Percentiles rank a stretch among this genome's conserved stretches.
Conservation (phyloP, 2,797 vertebrate species). For the Mormyrus hasselquistii region DNA sequence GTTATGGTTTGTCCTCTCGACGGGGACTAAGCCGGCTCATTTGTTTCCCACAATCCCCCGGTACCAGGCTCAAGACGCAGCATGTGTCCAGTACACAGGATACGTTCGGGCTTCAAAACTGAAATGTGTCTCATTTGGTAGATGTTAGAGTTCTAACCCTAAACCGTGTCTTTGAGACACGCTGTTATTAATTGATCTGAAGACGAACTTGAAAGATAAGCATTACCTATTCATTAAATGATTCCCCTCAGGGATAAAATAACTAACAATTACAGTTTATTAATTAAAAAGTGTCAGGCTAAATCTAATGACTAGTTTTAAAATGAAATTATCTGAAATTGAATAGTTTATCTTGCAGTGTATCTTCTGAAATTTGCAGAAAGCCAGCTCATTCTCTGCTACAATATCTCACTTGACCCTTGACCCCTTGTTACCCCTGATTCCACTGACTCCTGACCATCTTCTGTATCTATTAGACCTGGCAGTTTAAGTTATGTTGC, state of each 20-base stretch:
- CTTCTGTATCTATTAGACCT: neutral
- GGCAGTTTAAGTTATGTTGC: neutral
- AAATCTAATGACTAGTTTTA: constrained; percentile 9
- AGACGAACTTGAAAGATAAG: neutral
- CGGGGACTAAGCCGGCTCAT: neutral
- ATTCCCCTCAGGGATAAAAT: neutral
- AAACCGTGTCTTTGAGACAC: neutral
- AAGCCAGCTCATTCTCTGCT: neutral
- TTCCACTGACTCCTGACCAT: neutral
- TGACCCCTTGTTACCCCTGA: neutral
- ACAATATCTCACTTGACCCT: neutral
- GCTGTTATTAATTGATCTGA: neutral
- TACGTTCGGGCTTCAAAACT: neutral
- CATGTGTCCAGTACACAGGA: neutral
- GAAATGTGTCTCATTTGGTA: neutral
- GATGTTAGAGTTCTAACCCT: neutral
- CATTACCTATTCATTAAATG: constrained; percentile 7
- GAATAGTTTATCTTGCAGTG: neutral
- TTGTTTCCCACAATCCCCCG: neutral
- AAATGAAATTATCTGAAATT: neutral
- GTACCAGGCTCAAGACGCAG: neutral
- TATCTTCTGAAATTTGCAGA: neutral
- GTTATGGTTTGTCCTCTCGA: neutral
- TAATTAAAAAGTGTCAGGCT: neutral
- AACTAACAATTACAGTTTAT: neutral